Percentiles rank a stretch among this genome's conserved stretches.
Conservation (phyloP, 2,888 invertebrate species). For the Boloria euphrosyne region DNA sequence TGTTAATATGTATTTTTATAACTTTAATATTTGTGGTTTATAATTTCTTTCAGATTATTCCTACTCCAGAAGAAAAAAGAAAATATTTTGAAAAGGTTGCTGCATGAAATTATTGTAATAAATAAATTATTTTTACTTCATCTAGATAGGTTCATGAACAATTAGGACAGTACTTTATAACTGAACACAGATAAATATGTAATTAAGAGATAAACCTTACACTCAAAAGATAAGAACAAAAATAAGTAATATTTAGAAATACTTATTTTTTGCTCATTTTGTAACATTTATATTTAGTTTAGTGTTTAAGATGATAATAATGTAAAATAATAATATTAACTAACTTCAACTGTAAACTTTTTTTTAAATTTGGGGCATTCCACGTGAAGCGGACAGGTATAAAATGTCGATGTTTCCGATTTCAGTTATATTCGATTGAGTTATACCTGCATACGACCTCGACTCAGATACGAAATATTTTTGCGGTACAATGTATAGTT, state of each 20-base stretch:
- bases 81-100: conserved; percentile 89
- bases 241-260: no score
- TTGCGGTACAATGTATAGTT: no score
- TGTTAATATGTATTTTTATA: neutral
- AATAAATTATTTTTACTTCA: neutral
- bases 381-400: no score
- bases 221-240: conserved; percentile 9
- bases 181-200: conserved; percentile 4
- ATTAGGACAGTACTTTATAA: neutral
- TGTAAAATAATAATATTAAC: no score
- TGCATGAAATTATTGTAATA: conserved; percentile 42
- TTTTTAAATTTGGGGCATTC: no score
- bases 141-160: neutral
- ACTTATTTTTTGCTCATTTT: neutral
- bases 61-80: conserved; percentile 89
- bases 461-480: no score
- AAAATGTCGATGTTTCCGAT: no score
- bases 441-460: no score
- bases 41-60: conserved; percentile 86
- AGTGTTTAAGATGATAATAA: neutral
- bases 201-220: conserved; percentile 16
- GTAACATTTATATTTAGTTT: conserved; percentile 13
- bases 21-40: neutral
- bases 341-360: neutral
- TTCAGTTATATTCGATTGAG: no score